phyloP scores from a whole-genome alignment of 2,797 vertebrate species.

The Myotis myotis region DNA sequence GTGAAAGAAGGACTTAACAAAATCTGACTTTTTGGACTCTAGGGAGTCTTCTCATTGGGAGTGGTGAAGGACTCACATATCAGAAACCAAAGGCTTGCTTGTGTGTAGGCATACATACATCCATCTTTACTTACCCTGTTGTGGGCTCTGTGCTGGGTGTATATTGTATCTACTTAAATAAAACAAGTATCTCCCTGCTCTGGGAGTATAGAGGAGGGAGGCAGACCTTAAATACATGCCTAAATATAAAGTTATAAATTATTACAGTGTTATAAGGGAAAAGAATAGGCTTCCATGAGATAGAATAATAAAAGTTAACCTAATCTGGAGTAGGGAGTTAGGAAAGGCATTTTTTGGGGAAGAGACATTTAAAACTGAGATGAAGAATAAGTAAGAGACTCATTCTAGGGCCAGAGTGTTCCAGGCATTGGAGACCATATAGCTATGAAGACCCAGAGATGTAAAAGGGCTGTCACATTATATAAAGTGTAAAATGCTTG shows the following conservation, averaged over 20 bases:
- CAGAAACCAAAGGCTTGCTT: neutral
- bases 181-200: neutral
- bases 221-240: neutral
- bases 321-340: constrained; percentile 32
- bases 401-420: neutral
- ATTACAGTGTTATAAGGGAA: neutral
- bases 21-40: constrained; percentile 13
- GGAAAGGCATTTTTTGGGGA: constrained; percentile 35
- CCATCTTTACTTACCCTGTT: neutral
- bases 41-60: neutral
- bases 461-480: neutral
- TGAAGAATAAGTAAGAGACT: neutral
- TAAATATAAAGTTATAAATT: neutral
- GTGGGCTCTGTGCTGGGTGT: neutral
- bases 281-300: neutral
- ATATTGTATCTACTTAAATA: neutral
- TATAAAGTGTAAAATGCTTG: neutral
- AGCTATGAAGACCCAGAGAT: neutral
- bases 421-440: neutral
- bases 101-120: neutral
- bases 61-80: neutral
- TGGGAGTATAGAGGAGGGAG: neutral
- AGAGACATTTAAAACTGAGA: constrained; percentile 44
- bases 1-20: constrained; percentile 26
- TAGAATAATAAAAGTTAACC: neutral